Evolutionary conservation across 2,888 invertebrate species (phyloP).

Genomic region (Antitype chi): DNA sequence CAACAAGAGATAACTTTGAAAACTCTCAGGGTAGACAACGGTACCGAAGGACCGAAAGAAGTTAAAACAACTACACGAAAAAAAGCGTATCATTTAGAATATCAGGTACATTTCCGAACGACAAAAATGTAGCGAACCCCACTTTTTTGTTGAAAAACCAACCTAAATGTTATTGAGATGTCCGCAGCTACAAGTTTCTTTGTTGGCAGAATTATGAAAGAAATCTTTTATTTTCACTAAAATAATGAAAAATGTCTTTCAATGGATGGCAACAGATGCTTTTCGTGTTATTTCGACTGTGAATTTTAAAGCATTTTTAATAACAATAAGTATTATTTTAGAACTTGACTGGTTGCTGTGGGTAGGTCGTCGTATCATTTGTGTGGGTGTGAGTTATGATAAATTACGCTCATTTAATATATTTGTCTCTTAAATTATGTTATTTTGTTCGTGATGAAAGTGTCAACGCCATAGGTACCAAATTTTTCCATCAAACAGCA

Average conservation of each 20-base stretch:
- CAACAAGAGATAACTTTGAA: background rate
- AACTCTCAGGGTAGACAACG: slow-evolving; percentile 21
- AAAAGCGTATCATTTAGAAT: slow-evolving; percentile 45
- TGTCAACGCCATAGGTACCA: background rate
- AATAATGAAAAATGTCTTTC: slow-evolving; percentile 64
- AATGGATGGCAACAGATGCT: slow-evolving; percentile 44
- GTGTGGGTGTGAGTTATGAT: slow-evolving; percentile 4
- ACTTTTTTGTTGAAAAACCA: slow-evolving; percentile 56
- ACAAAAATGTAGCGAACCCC: slow-evolving; percentile 45
- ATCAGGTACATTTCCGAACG: slow-evolving; percentile 52
- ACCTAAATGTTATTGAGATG: slow-evolving; percentile 64
- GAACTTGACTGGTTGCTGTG: slow-evolving; percentile 26
- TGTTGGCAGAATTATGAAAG: slow-evolving; percentile 63
- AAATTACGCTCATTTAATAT: slow-evolving; percentile 24
- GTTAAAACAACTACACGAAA: slow-evolving; percentile 13
- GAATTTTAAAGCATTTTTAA: slow-evolving; percentile 59
- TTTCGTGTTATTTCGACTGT: slow-evolving; percentile 52
- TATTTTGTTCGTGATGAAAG: slow-evolving; percentile 12
- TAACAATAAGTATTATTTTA: slow-evolving; percentile 59
- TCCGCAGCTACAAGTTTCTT: slow-evolving; percentile 53
- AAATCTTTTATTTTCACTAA: slow-evolving; percentile 66
- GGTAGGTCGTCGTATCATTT: background rate
- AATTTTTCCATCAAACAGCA: background rate
- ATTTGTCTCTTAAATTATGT: background rate
- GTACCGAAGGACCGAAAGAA: slow-evolving; percentile 19